Conservation (phyloP, 2,888 invertebrate genomes). For the Salticus scenicus region DNA sequence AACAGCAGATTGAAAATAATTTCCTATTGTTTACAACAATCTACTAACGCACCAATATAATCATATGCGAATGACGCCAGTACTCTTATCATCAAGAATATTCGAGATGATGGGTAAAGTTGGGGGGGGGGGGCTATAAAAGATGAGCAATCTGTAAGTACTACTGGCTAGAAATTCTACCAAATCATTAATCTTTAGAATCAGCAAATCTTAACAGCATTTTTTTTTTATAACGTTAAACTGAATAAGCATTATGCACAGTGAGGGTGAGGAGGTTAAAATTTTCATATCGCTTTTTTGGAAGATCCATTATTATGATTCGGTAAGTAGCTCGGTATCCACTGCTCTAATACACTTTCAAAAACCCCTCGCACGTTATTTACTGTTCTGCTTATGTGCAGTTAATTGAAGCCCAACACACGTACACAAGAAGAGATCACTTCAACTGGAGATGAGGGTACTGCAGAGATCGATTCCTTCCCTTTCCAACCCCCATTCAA, state of each 20-base stretch:
- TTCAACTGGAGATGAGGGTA: too few species aligned
- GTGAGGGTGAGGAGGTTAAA: conserved; percentile 42
- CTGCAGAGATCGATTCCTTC: too few species aligned
- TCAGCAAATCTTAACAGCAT: conserved; percentile 40
- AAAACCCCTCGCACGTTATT: conserved; percentile 36
- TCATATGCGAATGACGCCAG: conserved; percentile 35
- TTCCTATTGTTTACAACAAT: conserved; percentile 58
- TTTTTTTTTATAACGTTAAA: conserved; percentile 17
- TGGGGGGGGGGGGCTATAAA: too few species aligned
- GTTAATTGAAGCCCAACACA: conserved; percentile 27
- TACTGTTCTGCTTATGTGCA: conserved; percentile 41
- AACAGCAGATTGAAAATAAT: conserved; percentile 53
- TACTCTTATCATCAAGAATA: conserved; percentile 45
- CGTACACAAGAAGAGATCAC: too few species aligned
- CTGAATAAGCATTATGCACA: not conserved
- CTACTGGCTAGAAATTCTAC: conserved; percentile 42
- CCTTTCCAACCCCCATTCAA: too few species aligned
- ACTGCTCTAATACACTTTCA: conserved; percentile 27
- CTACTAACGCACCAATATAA: conserved; percentile 19
- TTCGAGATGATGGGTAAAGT: not conserved
- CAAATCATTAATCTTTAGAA: conserved; percentile 55
- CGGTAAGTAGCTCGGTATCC: conserved; percentile 50
- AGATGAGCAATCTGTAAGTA: conserved; percentile 33
- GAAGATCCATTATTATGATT: conserved; percentile 57
- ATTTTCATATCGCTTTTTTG: conserved; percentile 60